Base-by-base conservation (phyloP, 2,888 invertebrate species). In the Xanthorhoe spadicearia region DNA sequence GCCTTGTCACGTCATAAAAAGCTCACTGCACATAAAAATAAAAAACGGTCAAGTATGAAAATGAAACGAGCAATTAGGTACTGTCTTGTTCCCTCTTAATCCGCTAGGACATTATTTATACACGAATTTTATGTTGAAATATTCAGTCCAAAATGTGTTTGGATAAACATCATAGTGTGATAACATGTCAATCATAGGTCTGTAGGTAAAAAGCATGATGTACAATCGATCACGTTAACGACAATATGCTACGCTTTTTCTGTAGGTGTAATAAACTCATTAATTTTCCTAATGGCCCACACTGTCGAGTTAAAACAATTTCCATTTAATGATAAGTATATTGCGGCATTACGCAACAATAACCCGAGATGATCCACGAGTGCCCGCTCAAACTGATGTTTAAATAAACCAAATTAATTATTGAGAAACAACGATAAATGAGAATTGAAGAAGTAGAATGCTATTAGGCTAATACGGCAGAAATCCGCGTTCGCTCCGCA, bases 391-490 rank as follows among this genome's bases (percentile, higher is more conserved):
- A 67, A 61, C 52, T 63, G 46, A 69, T 51, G 51, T 43, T 18
- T 19, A 53, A 61, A 54, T 61, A 64, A 64, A 65, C 62, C 57
- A 63, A 58, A 61, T 64, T 65, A 66, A 65, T 65, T 66, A 83
- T 81, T 82, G 81, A 83, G 83, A 79, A 79, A 75, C 74, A 69
- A 70, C 77, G 77, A 83, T 83, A 83, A 88, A 88, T 78, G 84
- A 75, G 79, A 85, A 87, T 86, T 87, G 85, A 87, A 89, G 86
- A 85, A 89, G 85, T 85, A 82, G 83, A 83, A 79, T 74, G 83
- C 86, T 83, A 86, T 90, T 88, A 87, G 81, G 82, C 81, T 89
- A 89, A 91, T 89, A 87, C 87, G 80, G 84, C 80, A 79, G 83
- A 85, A 88, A 87, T 84, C 88, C 87, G 82, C 83, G 83, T 85